A percentile compares a stretch with the other conserved stretches of the same genome.
Conservation (phyloP, 2,888 invertebrate genomes). For the Dugesia japonica region DNA sequence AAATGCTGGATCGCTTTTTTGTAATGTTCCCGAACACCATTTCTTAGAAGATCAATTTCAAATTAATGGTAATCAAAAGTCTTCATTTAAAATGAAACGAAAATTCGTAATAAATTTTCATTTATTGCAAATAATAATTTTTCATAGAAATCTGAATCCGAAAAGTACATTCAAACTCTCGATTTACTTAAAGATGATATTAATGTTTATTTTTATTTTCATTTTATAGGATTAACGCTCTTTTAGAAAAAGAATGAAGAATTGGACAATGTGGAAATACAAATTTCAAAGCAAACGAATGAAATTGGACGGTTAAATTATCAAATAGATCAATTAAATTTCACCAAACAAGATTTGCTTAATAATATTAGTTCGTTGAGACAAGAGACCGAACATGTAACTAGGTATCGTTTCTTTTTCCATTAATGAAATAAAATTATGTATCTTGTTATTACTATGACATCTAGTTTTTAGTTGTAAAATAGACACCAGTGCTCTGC, state of each 20-base stretch:
- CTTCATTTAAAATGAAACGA: neutral
- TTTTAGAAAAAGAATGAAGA: slow-evolving; percentile 7
- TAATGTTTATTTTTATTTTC: neutral
- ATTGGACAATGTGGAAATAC: neutral
- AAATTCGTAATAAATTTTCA: neutral
- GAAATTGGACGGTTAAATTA: neutral
- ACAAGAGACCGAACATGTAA: neutral
- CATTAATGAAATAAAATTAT: too few species aligned
- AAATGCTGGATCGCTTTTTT: slow-evolving; percentile 38
- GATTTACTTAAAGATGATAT: neutral
- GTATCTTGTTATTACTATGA: too few species aligned
- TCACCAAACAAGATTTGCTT: neutral
- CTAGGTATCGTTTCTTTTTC: neutral
- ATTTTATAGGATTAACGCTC: neutral
- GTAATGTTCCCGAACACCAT: slow-evolving; percentile 46
- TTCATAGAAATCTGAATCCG: neutral
- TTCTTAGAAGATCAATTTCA: slow-evolving; percentile 38
- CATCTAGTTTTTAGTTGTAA: too few species aligned
- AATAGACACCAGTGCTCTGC: too few species aligned
- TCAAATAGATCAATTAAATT: slow-evolving; percentile 9
- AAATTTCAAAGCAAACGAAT: neutral
- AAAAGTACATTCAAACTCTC: neutral
- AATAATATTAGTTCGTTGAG: slow-evolving; percentile 1
- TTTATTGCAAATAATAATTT: too few species aligned
- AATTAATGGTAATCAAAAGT: neutral